A percentile compares a stretch with the other conserved stretches of the same genome.
These are phyloP conservation scores for Campoplex capitator DNA, from an alignment of 2,888 invertebrate species.

Conservation along the genomic window DNA sequence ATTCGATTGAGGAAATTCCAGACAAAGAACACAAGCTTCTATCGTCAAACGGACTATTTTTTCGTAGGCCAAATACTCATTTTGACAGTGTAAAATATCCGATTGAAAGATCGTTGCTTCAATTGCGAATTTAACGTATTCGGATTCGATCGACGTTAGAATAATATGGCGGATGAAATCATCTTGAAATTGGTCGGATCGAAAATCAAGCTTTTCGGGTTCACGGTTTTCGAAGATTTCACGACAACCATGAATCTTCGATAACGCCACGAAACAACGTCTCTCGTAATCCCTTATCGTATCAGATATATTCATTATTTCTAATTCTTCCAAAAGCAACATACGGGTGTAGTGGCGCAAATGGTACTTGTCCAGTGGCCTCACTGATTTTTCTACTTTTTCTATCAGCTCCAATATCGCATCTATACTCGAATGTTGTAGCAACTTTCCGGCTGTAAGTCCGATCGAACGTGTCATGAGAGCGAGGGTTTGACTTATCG, in stretches of 20 bases:
- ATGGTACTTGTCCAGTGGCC: conserved; percentile 76
- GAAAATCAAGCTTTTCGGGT: background rate
- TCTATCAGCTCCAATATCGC: conserved; percentile 55
- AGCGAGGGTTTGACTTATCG: conserved; percentile 67
- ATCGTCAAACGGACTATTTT: conserved; percentile 74
- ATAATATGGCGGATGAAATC: conserved; percentile 78
- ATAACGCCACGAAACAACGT: conserved; percentile 72
- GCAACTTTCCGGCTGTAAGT: conserved; percentile 42
- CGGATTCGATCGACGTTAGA: conserved; percentile 73
- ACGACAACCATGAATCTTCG: conserved; percentile 23
- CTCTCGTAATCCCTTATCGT: conserved; percentile 76
- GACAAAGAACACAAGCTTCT: conserved; percentile 74
- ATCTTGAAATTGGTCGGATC: conserved; percentile 56
- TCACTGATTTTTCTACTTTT: conserved; percentile 68
- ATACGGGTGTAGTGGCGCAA: conserved; percentile 72
- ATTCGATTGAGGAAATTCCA: conserved; percentile 74
- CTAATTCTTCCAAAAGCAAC: conserved; percentile 49
- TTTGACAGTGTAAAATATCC: conserved; percentile 65
- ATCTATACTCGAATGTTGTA: conserved; percentile 11
- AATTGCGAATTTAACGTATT: conserved; percentile 72
- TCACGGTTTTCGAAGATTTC: background rate
- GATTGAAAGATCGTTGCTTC: conserved; percentile 70
- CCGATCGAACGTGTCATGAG: conserved; percentile 69
- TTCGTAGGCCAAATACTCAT: conserved; percentile 73
- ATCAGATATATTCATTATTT: conserved; percentile 63